These are phyloP conservation scores for Borostomias antarcticus DNA, from an alignment of 2,797 vertebrate genomes.

Conservation along the genomic window DNA sequence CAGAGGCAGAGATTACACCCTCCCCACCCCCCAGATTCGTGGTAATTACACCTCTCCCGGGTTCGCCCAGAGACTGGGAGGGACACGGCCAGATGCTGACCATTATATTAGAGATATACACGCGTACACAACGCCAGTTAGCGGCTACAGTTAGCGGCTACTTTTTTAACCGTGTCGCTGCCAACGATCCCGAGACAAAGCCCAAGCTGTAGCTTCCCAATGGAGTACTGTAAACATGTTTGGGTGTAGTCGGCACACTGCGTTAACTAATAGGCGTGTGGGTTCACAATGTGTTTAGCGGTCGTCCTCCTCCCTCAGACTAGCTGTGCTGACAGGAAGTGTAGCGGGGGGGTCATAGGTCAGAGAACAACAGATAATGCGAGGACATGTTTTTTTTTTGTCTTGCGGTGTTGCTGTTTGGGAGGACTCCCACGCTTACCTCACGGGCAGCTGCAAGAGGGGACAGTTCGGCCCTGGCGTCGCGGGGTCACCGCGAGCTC, in stretches of 20 bases:
- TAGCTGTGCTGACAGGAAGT: no score
- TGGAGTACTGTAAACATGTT: background rate
- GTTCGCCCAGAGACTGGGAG: slow-evolving; percentile 82
- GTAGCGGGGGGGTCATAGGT: no score
- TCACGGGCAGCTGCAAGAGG: slow-evolving; percentile 86
- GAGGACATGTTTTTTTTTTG: slow-evolving; percentile 30
- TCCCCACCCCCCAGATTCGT: slow-evolving; percentile 89
- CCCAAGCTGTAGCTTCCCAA: background rate
- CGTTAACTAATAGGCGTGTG: background rate
- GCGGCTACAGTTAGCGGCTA: background rate
- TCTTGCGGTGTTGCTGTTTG: slow-evolving; percentile 61
- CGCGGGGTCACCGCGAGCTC: slow-evolving; percentile 87
- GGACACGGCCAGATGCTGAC: slow-evolving; percentile 73
- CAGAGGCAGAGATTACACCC: slow-evolving; percentile 91
- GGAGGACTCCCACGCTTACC: slow-evolving; percentile 77
- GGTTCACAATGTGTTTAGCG: slow-evolving; percentile 22
- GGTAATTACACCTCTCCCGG: slow-evolving; percentile 90
- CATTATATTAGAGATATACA: slow-evolving; percentile 77
- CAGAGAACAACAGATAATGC: background rate
- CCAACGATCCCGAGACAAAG: background rate
- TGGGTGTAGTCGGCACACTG: slow-evolving; percentile 1
- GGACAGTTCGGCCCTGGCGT: no score
- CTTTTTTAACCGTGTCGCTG: background rate
- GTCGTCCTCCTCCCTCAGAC: no score
- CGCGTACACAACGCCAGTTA: slow-evolving; percentile 3